Evolutionary conservation across 2,797 vertebrate species (phyloP).

Genomic region (Smutsia gigantea): DNA sequence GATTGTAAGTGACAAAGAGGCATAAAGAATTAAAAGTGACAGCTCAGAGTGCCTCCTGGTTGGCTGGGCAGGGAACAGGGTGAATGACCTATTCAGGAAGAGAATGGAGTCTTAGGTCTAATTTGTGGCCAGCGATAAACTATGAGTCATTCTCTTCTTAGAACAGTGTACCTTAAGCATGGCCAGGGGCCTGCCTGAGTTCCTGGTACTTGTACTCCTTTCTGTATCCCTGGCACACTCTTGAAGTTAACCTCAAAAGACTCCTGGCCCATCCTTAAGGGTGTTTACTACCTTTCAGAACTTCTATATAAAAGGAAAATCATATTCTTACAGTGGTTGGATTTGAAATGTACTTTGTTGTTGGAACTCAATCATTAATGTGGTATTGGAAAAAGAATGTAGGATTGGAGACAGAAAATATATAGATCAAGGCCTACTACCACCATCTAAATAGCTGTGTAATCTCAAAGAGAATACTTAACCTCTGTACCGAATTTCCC

Average conservation of each 20-base stretch:
- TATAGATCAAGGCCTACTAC: not conserved
- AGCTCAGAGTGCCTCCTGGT: not conserved
- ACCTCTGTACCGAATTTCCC: not conserved
- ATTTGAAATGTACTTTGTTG: not conserved
- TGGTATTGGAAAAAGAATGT: not conserved
- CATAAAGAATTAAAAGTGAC: not conserved
- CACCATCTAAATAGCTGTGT: not conserved
- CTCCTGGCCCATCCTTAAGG: not conserved
- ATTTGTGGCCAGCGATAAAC: conserved; percentile 3
- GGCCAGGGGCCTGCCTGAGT: not conserved
- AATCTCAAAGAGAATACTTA: not conserved
- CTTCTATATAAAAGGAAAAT: not conserved
- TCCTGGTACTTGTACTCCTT: conserved; percentile 37
- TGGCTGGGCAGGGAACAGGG: not conserved
- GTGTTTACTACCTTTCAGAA: not conserved
- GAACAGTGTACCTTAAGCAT: not conserved
- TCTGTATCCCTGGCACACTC: conserved; percentile 47
- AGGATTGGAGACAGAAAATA: not conserved
- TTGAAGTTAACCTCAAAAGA: conserved; percentile 60
- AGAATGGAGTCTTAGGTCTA: conserved; percentile 42
- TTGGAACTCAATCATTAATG: not conserved
- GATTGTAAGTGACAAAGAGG: not conserved
- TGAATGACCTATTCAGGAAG: conserved; percentile 59
- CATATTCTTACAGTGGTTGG: not conserved
- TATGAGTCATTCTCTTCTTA: conserved; percentile 46